Conservation (phyloP, 2,797 vertebrate species). For the Liasis olivaceus region DNA sequence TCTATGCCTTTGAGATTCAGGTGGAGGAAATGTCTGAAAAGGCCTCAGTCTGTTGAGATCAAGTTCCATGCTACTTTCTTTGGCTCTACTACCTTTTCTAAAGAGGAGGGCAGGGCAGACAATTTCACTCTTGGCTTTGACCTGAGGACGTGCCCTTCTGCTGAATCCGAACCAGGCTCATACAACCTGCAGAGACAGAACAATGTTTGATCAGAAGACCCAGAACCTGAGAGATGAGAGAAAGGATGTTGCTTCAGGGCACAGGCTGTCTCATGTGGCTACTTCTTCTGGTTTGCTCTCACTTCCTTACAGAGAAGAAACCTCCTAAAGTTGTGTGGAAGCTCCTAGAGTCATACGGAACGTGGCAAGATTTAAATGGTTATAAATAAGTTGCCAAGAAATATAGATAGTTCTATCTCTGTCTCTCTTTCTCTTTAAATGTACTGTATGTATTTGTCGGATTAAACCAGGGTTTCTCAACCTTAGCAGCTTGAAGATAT, state of each 20-base stretch:
- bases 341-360: too few relatives aligned
- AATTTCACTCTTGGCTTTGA: constrained; percentile 38
- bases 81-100: constrained; percentile 54
- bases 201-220: neutral
- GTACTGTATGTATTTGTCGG: too few relatives aligned
- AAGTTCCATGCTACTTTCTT: neutral
- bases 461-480: too few relatives aligned
- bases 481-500: too few relatives aligned
- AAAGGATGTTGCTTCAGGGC: neutral
- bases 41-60: neutral
- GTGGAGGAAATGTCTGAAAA: neutral
- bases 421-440: too few relatives aligned
- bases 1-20: neutral
- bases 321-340: too few relatives aligned
- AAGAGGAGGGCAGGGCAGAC: neutral
- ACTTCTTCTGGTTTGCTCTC: neutral
- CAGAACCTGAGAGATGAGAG: neutral
- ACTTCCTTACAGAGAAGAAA: neutral
- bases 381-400: too few relatives aligned
- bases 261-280: neutral
- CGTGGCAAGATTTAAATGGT: too few relatives aligned
- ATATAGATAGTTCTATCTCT: too few relatives aligned
- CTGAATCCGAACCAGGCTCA: neutral
- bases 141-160: constrained; percentile 30
- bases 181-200: constrained; percentile 44